Evolutionary conservation across 1,140 invertebrate species (phyloP).

Genomic region (Phocides pigmalion): DNA sequence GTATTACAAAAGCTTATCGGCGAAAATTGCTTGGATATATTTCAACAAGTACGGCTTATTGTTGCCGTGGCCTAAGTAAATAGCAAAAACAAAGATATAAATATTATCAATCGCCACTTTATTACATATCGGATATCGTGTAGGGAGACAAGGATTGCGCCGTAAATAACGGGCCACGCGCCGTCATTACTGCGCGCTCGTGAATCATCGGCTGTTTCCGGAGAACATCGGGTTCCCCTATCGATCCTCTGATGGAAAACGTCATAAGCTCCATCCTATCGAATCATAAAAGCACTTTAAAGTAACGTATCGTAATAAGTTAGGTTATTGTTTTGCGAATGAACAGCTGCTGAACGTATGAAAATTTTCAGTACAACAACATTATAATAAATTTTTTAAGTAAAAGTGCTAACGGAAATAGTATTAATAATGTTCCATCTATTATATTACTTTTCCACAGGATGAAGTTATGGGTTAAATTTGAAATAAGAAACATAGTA

Average conservation of each 20-base stretch:
- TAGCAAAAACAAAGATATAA: constrained; percentile 48
- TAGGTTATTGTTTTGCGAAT: no score
- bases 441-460: no score
- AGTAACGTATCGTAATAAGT: background rate
- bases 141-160: constrained; percentile 40
- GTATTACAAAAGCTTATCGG: background rate
- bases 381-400: no score
- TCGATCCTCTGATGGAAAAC: constrained; percentile 6
- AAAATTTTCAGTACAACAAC: no score
- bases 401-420: no score
- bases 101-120: constrained; percentile 46
- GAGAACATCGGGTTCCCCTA: background rate
- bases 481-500: no score
- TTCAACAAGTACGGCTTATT: background rate
- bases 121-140: constrained; percentile 40
- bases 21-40: background rate
- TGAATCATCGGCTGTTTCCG: constrained; percentile 47
- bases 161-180: constrained; percentile 40
- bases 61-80: constrained; percentile 15
- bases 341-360: no score
- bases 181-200: constrained; percentile 40
- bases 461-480: no score
- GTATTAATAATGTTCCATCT: no score
- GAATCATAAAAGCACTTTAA: background rate
- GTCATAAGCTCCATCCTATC: constrained; percentile 5